A percentile compares a stretch with the other conserved stretches of the same genome.
These are phyloP conservation scores for Stichodactyla helianthus DNA, from an alignment of 64 coral and sea anemone species.

Conservation along the genomic window DNA sequence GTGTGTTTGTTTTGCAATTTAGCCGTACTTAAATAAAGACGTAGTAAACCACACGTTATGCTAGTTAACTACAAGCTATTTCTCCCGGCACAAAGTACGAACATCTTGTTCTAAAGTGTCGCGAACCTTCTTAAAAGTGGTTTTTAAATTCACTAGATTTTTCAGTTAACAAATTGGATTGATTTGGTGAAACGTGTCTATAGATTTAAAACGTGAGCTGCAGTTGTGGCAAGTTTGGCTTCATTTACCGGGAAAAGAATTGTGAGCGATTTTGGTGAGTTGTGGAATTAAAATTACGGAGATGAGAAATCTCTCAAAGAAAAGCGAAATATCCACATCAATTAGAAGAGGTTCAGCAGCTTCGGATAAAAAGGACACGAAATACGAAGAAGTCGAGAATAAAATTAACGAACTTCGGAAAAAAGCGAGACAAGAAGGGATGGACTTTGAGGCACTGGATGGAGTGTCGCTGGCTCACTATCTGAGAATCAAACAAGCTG, in stretches of 20 bases:
- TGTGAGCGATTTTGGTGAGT: background rate
- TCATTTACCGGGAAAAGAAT: background rate
- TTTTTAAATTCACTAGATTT: background rate
- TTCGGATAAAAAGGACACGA: constrained; percentile 11
- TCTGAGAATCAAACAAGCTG: constrained; percentile 32
- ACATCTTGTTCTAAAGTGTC: background rate
- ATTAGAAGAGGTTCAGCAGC: background rate
- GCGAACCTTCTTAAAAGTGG: background rate
- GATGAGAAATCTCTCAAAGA: background rate
- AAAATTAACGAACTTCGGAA: constrained; percentile 45
- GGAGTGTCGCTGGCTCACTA: constrained; percentile 31
- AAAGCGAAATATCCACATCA: background rate
- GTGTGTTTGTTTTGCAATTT: background rate
- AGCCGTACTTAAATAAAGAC: background rate
- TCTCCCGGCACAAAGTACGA: background rate
- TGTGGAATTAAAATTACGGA: background rate
- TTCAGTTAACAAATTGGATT: background rate
- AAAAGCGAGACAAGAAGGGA: constrained; percentile 57
- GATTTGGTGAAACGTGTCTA: background rate
- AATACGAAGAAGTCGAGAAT: constrained; percentile 11
- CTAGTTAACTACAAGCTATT: background rate
- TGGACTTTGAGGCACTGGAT: constrained; percentile 37
- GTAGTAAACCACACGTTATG: background rate
- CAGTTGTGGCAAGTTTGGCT: background rate
- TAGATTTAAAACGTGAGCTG: background rate